Base-by-base conservation (phyloP, 2,113 vertebrate genomes). In the Gavialis gangeticus region DNA sequence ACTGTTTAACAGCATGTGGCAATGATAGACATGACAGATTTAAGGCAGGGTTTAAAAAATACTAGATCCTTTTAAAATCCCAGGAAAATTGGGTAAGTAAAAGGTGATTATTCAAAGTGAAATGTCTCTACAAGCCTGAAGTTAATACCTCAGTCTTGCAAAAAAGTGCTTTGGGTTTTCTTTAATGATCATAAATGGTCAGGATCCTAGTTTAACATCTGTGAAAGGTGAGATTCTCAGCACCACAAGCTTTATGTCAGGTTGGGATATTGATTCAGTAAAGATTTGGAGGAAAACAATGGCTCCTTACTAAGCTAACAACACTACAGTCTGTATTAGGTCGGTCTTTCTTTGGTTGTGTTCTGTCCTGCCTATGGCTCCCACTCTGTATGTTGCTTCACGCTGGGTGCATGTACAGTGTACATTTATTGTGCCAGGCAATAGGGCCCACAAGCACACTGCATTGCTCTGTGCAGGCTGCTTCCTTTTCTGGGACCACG, bases 181-280 rank as follows among this genome's bases (percentile, higher is more conserved):
- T 83, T 84, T 12, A 21, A 19, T 28, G 30, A n/a, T 62, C 24
- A 82, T 19, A 84, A 56, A 14, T 34, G 27, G 16, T 1, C 16
- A 71, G 79, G 75, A 75, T 22, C 60, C 89, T 27, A 27, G 28
- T 90, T 0, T 90, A 8, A 1, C 19, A 27, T 1, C 7, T 19
- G 6, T 85, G 46, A 18, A 73, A 54, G 55, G 19, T 86, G 60
- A 4, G 37, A 5, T 0, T 6, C 27, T 30, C 82, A 69, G 19
- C 8, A 8, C 4, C 17, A 67, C 5, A 5, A n/a, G 15, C 3
- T 0, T 0, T 34, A 3, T 5, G 34, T 22, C 22, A 22, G 84
- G 15, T 22, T 21, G 18, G 55, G 17, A 6, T 77, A 13, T 84
- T 37, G 62, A 4, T 22, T 80, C 58, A 62, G 16, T 19, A 75